A percentile compares a stretch with the other conserved stretches of the same genome.
Evolutionary conservation across 2,113 vertebrate genomes (phyloP).

Genomic region (Chrysemys picta): DNA sequence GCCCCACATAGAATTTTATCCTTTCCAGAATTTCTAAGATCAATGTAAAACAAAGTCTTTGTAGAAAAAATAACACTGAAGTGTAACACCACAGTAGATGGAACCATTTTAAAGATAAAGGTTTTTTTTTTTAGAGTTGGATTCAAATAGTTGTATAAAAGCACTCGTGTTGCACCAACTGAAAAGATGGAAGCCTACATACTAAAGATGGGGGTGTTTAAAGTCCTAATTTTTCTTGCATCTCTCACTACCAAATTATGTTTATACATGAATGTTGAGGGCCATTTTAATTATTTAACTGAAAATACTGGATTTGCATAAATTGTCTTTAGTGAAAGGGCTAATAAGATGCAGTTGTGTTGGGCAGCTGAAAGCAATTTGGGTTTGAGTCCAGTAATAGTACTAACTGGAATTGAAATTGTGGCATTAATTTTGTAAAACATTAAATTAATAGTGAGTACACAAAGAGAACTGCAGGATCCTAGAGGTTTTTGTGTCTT

Average conservation of each 20-base stretch:
- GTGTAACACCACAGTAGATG: neutral
- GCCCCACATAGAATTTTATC: constrained; percentile 12
- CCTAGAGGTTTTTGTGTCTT: constrained; percentile 36
- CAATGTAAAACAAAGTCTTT: constrained; percentile 14
- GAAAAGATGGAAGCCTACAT: constrained; percentile 34
- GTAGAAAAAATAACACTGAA: neutral
- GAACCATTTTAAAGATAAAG: neutral
- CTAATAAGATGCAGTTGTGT: constrained; percentile 74
- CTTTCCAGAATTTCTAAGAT: constrained; percentile 15
- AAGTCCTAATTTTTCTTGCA: constrained; percentile 47
- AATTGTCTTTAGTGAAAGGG: constrained; percentile 78
- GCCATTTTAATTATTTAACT: constrained; percentile 82
- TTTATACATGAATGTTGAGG: constrained; percentile 68
- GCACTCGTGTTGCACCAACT: constrained; percentile 39
- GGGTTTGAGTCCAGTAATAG: constrained; percentile 70
- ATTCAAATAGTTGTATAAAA: constrained; percentile 3
- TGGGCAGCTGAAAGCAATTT: constrained; percentile 79
- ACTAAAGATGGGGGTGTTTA: constrained; percentile 36
- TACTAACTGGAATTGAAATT: constrained; percentile 66
- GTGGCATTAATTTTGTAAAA: constrained; percentile 64
- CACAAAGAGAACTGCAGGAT: constrained; percentile 39
- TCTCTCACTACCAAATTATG: constrained; percentile 55
- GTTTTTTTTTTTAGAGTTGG: neutral
- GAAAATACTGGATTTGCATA: constrained; percentile 84
- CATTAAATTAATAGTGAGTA: constrained; percentile 68